These are phyloP conservation scores for silkworm (Bombyx mori) DNA, from an alignment of 1,140 invertebrate species.

Conservation along the genomic window ASM3026992v2 NC_085124.1:7284501-7285000, in stretches of 20 bases:
- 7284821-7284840: constrained; percentile 49
- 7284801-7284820: constrained; percentile 29
- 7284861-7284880: constrained; percentile 9
- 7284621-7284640: constrained; percentile 70
- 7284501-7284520: too few species aligned
- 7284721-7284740: constrained; percentile 57
- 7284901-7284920: too few species aligned
- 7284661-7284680: constrained; percentile 59
- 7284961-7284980: too few species aligned
- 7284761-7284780: constrained; percentile 48
- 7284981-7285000: too few species aligned
- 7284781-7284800: constrained; percentile 37
- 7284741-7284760: constrained; percentile 43
- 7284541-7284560: constrained; percentile 3
- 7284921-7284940: too few species aligned
- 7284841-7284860: constrained; percentile 17
- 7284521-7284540: neutral
- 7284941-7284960: too few species aligned
- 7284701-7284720: constrained; percentile 57
- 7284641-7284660: constrained; percentile 68
- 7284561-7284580: constrained; percentile 4
- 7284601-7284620: constrained; percentile 48
- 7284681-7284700: constrained; percentile 67
- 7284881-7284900: constrained; percentile 18
- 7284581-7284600: constrained; percentile 13